A percentile compares a stretch with the other conserved stretches of the same genome.
phyloP scores from a whole-genome alignment of 2,888 invertebrate species.

The Thera obeliscata region DNA sequence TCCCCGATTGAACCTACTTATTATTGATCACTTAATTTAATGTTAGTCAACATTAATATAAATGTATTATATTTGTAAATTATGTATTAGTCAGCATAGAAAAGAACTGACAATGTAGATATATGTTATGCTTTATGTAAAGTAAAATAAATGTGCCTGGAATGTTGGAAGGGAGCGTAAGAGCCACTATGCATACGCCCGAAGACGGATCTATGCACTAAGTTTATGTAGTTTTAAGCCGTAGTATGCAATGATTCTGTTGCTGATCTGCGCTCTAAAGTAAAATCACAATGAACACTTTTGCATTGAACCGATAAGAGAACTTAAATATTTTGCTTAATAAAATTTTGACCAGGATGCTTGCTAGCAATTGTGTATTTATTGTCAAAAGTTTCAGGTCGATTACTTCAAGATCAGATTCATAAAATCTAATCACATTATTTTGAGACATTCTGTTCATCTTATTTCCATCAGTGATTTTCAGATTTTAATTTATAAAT shows the following conservation, averaged over 20 bases:
- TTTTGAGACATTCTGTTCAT: background rate
- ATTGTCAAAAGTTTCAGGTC: no score
- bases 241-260: background rate
- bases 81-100: slow-evolving; percentile 37
- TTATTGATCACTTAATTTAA: background rate
- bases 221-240: slow-evolving; percentile 1
- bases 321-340: no score
- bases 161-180: background rate
- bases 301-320: no score
- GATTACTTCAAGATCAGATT: no score
- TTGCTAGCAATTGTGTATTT: no score
- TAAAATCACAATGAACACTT: background rate
- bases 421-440: background rate
- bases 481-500: no score
- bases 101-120: slow-evolving; percentile 42
- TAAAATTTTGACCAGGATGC: no score
- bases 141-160: slow-evolving; percentile 10
- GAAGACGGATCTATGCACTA: background rate
- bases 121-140: slow-evolving; percentile 13
- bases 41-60: slow-evolving; percentile 22
- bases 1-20: background rate
- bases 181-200: background rate
- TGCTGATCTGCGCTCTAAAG: background rate
- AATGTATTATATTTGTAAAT: slow-evolving; percentile 44
- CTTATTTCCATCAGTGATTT: background rate